Conservation (phyloP, 2,888 invertebrate genomes). For the Torymus tubicola region DNA sequence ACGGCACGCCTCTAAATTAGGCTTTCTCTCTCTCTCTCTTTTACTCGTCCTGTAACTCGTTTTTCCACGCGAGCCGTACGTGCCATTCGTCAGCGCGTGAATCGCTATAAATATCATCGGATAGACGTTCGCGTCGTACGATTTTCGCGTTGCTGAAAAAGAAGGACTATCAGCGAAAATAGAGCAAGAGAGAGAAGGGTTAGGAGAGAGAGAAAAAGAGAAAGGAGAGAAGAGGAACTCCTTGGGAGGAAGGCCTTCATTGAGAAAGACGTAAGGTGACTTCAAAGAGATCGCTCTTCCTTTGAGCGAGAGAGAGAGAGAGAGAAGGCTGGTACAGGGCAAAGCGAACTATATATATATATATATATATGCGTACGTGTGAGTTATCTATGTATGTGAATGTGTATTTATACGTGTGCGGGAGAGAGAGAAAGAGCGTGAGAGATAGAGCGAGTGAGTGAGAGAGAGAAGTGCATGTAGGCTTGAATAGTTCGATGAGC, state of each 20-base stretch:
- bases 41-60: no score
- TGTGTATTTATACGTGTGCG: no score
- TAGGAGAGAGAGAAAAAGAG: background rate
- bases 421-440: no score
- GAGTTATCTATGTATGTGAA: no score
- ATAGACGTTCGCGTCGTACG: background rate
- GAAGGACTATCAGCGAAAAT: slow-evolving; percentile 5
- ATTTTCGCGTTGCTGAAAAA: slow-evolving; percentile 4
- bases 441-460: no score
- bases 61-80: background rate
- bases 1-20: slow-evolving; percentile 32
- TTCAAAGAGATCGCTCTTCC: slow-evolving; percentile 12
- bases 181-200: background rate
- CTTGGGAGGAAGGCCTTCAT: background rate
- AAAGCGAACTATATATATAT: no score
- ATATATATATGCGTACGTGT: no score
- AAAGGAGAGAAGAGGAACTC: no score
- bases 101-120: slow-evolving; percentile 18
- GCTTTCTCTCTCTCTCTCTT: no score
- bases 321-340: no score
- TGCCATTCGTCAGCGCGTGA: slow-evolving; percentile 10
- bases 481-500: background rate
- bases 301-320: background rate
- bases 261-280: slow-evolving; percentile 16
- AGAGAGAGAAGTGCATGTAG: no score